Evolutionary conservation across 2,113 vertebrate species (phyloP), one percentile per base, ranked within the genome.

Genomic region (Origma solitaria): DNA sequence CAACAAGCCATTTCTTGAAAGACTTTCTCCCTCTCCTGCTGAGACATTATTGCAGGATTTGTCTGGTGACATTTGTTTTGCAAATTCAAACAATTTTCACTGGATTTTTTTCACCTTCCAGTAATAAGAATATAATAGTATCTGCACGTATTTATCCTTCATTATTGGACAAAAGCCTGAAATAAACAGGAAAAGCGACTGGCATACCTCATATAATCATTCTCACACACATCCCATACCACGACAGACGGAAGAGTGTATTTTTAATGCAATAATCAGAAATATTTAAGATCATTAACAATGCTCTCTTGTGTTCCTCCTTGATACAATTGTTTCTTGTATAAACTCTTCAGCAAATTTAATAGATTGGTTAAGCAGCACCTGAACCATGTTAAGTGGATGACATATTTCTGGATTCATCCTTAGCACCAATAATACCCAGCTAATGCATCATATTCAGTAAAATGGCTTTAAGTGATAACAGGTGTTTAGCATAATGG

Each of bases 401-500:
- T 87, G 77, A 94, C 81, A 86, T 68, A 75, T 89, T 92, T 86
- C 57, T 88, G 68, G 25, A 62, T 58, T 82, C 60, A 60, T 80
- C 78, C 38, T 94, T 85, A 83, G 25, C 33, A 75, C 31, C 56
- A 45, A 28, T 94, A 93, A 86, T 31, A 69, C 31, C 66, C 44
- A 84, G 71, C 38, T 69, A 95, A 88, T 93, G 70, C 42, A 89
- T 96, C 93, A 86, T 25, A 91, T 85, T 92, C 88, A 94, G 64
- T 50, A 87, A 82, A 95, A 75, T 53, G 35, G 66, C 30, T 96
- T 93, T 88, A 93, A 94, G 62, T 93, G 92, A 90, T 91, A 97
- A 94, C 93, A 97, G 82, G 88, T 94, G 94, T 96, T 96, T 95
- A 91, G 84, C 95, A 91, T 96, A 91, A 96, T 95, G 47, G 79